These are phyloP conservation scores for Urocolius indicus DNA, from an alignment of 2,113 vertebrate species.

Conservation along the genomic window DNA sequence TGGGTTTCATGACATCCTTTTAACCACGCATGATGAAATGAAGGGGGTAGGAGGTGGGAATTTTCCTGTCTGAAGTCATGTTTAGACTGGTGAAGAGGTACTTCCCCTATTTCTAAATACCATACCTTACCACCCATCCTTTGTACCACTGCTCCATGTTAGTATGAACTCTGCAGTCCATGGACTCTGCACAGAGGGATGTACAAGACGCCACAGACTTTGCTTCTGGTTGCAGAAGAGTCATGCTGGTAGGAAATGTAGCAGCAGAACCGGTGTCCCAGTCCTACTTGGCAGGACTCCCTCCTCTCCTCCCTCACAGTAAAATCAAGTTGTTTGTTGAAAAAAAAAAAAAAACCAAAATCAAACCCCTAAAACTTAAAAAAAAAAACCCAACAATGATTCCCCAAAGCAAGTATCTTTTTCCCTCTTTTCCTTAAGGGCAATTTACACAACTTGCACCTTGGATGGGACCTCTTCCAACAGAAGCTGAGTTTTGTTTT, in stretches of 20 bases:
- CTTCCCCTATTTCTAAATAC: not conserved
- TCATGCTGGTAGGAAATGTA: not conserved
- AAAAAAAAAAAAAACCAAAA: not conserved
- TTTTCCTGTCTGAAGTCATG: not conserved
- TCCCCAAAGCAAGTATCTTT: not conserved
- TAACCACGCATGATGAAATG: not conserved
- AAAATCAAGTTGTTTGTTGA: not conserved
- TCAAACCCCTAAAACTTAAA: not conserved
- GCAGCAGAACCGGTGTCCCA: not conserved
- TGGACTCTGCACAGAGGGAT: not conserved
- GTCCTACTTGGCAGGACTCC: not conserved
- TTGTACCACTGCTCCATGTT: not conserved
- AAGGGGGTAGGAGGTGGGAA: not conserved
- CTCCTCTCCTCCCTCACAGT: not conserved
- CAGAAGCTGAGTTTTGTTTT: conserved; percentile 23
- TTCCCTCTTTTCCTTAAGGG: not conserved
- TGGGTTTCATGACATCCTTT: not conserved
- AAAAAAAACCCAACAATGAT: not conserved
- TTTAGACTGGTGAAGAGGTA: not conserved
- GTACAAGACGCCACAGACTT: too few species aligned
- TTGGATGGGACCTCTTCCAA: conserved; percentile 26
- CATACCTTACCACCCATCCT: not conserved
- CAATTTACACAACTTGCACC: conserved; percentile 19
- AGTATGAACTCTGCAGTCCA: accelerated
- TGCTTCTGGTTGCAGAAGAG: not conserved